These are phyloP conservation scores for Hermatobates lingyangjiaoensis DNA, from an alignment of 1,140 invertebrate genomes.

Conservation along the genomic window DNA sequence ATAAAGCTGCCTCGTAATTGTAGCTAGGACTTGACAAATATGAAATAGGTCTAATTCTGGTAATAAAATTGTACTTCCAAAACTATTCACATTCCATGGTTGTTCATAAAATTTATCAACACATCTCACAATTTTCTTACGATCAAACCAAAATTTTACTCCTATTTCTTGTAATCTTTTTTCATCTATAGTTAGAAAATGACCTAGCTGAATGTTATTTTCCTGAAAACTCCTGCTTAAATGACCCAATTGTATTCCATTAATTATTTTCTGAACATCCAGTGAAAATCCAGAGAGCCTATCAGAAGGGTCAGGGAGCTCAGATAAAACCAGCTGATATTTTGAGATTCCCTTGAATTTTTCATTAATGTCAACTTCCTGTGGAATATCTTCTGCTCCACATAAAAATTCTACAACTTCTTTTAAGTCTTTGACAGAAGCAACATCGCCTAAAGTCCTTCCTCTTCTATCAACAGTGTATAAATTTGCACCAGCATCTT, in stretches of 20 bases:
- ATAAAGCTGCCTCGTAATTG: conserved; percentile 8
- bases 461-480: conserved; percentile 24
- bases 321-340: conserved; percentile 21
- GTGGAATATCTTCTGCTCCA: conserved; percentile 16
- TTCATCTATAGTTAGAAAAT: conserved; percentile 24
- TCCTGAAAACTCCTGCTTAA: conserved; percentile 23
- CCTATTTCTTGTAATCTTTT: conserved; percentile 8
- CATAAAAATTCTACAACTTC: conserved; percentile 26
- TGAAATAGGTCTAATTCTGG: conserved; percentile 3
- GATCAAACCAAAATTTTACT: conserved; percentile 8
- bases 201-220: conserved; percentile 22
- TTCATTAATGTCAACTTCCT: background rate
- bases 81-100: conserved; percentile 7
- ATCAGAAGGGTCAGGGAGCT: conserved; percentile 20
- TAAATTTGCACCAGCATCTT: conserved; percentile 23
- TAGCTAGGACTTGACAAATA: conserved; percentile 5
- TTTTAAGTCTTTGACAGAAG: conserved; percentile 23
- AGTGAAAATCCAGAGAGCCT: conserved; percentile 22
- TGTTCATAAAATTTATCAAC: conserved; percentile 10
- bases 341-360: conserved; percentile 15
- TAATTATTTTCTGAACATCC: conserved; percentile 24
- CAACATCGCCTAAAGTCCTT: conserved; percentile 25
- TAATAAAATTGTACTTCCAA: conserved; percentile 1
- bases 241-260: conserved; percentile 21
- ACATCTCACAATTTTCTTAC: conserved; percentile 7